Base-by-base conservation (phyloP, 2,888 invertebrate species). In the Melikaiella ostensackeni region DNA sequence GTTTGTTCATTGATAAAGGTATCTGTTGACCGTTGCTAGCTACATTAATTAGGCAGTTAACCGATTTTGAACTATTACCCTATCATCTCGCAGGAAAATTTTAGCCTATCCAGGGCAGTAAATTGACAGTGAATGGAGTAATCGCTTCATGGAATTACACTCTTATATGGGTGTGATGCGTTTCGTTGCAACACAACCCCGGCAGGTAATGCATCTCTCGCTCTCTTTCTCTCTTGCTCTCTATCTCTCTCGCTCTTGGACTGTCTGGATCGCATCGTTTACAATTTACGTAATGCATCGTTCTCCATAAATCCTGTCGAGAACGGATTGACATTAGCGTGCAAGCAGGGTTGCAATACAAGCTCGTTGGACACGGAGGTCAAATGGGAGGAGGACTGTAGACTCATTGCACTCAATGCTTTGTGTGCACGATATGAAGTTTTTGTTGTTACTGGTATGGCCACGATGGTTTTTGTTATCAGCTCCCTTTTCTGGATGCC, bases 261-360 rank as follows among this genome's bases (percentile, higher is more conserved):
- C 66, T 75, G 79, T 82, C 81, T 83, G 84, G 82, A 81, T 82
- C 82, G 76, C 81, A 83, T 84, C 83, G 83, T 82, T 86, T 83
- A 86, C 86, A 84, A 87, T 88, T 88, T 87, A 86, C 87, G 87
- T 88, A 86, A 87, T 87, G 86, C 85, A 87, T 86, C 86, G 86
- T 82, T 85, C 84, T 79, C 86, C 85, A 87, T 88, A 86, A 87
- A 88, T 87, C 82, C 84, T 76, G 76, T 77, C 77, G 77, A 70
- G 83, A 83, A 79, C 76, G 80, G 84, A 86, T 87, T 86, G 87
- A 86, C 86, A 82, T 82, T 86, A 80, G 84, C 79, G 78, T 77
- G 76, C 74, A 78, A 76, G 78, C 50, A 57, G 73, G 21, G 63
- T 80, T 76, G 78, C 79, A 79, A 62, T 77, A 62, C 79, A 77